phyloP scores from a whole-genome alignment of 1,140 invertebrate species.

The Nasonia longicornis region DNA sequence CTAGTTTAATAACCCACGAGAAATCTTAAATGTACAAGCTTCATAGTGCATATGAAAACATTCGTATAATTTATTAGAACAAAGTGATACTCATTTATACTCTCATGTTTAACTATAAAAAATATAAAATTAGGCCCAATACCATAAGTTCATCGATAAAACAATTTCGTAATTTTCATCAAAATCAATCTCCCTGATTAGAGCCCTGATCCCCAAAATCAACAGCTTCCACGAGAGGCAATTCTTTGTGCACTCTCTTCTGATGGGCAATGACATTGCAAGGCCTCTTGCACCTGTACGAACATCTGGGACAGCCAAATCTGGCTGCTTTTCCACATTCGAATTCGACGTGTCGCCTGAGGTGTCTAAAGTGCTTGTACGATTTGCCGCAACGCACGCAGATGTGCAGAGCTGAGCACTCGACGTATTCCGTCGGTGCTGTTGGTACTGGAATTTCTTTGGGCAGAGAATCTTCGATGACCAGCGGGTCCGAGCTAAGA shows the following conservation, averaged over 20 bases:
- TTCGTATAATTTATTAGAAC: too few species aligned
- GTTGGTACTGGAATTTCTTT: neutral
- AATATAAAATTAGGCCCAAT: too few species aligned
- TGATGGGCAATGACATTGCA: conserved; percentile 54
- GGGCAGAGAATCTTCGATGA: neutral
- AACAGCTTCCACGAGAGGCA: neutral
- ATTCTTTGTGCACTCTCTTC: conserved; percentile 55
- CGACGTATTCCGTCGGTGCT: neutral
- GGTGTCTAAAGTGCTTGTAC: neutral
- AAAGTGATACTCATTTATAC: too few species aligned
- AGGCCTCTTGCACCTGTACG: neutral
- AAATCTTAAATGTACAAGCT: too few species aligned
- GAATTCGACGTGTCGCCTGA: neutral
- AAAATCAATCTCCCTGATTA: neutral
- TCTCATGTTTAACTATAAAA: too few species aligned
- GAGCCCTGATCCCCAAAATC: neutral
- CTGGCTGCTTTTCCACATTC: conserved; percentile 1
- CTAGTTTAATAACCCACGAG: too few species aligned
- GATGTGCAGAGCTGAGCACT: neutral
- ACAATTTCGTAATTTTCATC: too few species aligned
- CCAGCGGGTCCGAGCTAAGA: neutral
- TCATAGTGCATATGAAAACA: too few species aligned
- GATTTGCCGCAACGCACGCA: conserved; percentile 1
- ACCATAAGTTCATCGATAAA: too few species aligned
- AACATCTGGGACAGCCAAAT: neutral